Percentiles rank a stretch among this genome's conserved stretches.
Conservation (phyloP, 2,797 vertebrate species). For the Manis javanica region DNA sequence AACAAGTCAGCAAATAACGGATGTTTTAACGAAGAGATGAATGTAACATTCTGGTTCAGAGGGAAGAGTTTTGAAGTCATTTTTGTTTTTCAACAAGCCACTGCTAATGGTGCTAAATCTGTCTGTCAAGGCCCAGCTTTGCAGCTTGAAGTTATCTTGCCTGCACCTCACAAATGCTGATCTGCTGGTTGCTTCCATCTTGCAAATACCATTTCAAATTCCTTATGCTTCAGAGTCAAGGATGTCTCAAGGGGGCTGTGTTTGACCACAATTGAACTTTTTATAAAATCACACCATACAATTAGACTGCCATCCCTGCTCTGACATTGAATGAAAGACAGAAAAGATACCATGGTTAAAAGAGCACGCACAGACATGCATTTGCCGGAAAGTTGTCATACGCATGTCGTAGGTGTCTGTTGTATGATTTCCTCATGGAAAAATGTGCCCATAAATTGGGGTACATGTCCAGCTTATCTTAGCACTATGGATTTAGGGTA, state of each 20-base stretch:
- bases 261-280: constrained; percentile 26
- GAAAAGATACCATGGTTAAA: not conserved
- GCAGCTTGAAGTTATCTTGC: constrained; percentile 74
- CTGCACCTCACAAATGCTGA: constrained; percentile 69
- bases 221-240: constrained; percentile 65
- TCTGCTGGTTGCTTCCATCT: constrained; percentile 64
- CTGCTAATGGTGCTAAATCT: constrained; percentile 75
- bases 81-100: constrained; percentile 77
- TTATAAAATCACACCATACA: not conserved
- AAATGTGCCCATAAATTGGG: not conserved
- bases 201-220: constrained; percentile 70
- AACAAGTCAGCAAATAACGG: constrained; percentile 87
- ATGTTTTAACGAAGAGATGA: constrained; percentile 84
- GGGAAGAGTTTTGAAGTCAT: constrained; percentile 77
- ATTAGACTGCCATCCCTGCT: not conserved
- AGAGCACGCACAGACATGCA: not conserved
- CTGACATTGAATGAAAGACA: not conserved
- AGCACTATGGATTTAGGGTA: constrained; percentile 47
- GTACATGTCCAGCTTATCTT: not conserved
- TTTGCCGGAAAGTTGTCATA: not conserved
- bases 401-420: not conserved
- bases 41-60: constrained; percentile 84
- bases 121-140: constrained; percentile 63
- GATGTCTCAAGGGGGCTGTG: not conserved
- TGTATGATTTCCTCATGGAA: not conserved